Conservation (phyloP, 2,888 invertebrate genomes). For the Drosophila paranaensis region DNA sequence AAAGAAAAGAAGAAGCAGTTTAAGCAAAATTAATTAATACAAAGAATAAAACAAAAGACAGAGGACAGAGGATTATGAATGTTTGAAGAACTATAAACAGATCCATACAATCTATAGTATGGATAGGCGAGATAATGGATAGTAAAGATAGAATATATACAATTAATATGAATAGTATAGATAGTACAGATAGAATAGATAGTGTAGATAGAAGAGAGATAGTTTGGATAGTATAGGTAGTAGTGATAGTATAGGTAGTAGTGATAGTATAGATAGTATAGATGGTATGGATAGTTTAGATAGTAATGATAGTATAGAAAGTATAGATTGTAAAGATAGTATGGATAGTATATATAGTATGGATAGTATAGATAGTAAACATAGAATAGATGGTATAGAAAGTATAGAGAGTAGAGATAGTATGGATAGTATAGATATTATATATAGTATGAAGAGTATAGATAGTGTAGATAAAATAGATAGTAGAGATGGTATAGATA, state of each 20-base stretch:
- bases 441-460: background rate
- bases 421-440: background rate
- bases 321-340: background rate
- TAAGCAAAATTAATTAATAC: conserved; percentile 32
- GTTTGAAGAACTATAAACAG: background rate
- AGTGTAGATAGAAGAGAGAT: background rate
- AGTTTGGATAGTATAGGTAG: background rate
- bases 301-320: background rate
- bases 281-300: background rate
- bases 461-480: background rate
- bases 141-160: background rate
- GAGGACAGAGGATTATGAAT: background rate
- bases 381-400: background rate
- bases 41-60: background rate
- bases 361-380: background rate
- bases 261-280: background rate
- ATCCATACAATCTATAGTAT: background rate
- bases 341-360: background rate
- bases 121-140: background rate
- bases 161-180: background rate
- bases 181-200: background rate
- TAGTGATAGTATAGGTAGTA: too few species aligned
- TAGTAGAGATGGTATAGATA: background rate
- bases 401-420: background rate
- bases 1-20: conserved; percentile 5